Conservation (phyloP, 2,888 invertebrate species). For the Acleris holmiana region DNA sequence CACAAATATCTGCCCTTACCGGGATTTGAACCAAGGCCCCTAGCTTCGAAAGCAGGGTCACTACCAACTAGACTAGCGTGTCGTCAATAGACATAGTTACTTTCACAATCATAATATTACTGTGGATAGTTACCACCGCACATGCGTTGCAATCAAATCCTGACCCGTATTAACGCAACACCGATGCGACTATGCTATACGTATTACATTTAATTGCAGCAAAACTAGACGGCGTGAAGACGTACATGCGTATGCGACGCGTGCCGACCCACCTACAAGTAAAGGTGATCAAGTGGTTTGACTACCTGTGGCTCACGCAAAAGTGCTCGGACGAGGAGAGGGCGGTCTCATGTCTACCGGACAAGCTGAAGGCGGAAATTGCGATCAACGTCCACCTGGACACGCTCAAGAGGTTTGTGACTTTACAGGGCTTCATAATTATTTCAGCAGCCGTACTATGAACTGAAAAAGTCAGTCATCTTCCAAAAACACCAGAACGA, state of each 20-base stretch:
- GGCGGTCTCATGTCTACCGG: slow-evolving; percentile 97
- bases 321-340: slow-evolving; percentile 99
- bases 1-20: too few species aligned
- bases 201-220: slow-evolving; percentile 86
- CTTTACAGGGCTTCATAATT: too few species aligned
- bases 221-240: slow-evolving; percentile 98
- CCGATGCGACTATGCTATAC: neutral
- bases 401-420: slow-evolving; percentile 90
- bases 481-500: too few species aligned
- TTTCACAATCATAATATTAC: too few species aligned
- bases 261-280: slow-evolving; percentile 98
- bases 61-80: too few species aligned
- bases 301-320: slow-evolving; percentile 99
- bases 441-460: too few species aligned
- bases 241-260: slow-evolving; percentile 98
- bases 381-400: slow-evolving; percentile 99
- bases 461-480: too few species aligned
- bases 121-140: too few species aligned
- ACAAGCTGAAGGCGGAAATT: slow-evolving; percentile 99
- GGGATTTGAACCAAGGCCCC: too few species aligned
- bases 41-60: too few species aligned
- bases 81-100: too few species aligned
- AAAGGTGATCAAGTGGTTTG: slow-evolving; percentile 99
- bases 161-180: neutral
- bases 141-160: too few species aligned